Conservation (phyloP, 2,113 vertebrate species). For the Rhinoptilus africanus region DNA sequence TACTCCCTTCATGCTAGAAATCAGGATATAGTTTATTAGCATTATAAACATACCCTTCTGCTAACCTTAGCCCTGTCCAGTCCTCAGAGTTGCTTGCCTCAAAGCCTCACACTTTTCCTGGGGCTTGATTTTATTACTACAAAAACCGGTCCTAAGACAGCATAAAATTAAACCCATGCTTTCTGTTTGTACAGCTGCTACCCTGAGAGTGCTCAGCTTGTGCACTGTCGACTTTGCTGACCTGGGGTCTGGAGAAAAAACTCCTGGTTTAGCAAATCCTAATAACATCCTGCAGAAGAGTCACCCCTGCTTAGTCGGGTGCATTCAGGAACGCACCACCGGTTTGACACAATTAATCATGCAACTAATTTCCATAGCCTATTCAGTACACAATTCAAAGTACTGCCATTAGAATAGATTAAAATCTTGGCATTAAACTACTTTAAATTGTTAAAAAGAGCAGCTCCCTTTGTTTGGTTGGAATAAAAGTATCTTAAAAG, state of each 20-base stretch:
- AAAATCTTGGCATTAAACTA: neutral
- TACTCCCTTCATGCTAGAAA: slow-evolving; percentile 1
- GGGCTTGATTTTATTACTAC: neutral
- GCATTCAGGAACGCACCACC: neutral
- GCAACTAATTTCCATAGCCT: neutral
- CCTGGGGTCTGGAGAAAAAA: neutral
- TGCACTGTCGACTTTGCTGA: neutral
- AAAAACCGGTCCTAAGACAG: neutral
- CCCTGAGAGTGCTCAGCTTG: neutral
- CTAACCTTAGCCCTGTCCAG: neutral
- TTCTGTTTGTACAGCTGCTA: neutral
- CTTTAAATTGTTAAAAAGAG: neutral
- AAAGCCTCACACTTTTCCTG: neutral
- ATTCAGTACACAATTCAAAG: neutral
- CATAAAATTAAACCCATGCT: neutral
- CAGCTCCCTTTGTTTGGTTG: neutral
- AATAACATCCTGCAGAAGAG: neutral
- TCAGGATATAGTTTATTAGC: neutral
- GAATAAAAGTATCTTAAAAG: neutral
- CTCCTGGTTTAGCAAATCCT: neutral
- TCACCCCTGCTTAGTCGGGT: neutral
- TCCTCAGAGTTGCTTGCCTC: neutral
- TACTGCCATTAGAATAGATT: neutral
- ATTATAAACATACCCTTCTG: neutral
- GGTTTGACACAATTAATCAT: neutral